Conservation (phyloP, 1,140 invertebrate species). For the Homarus americanus region DNA sequence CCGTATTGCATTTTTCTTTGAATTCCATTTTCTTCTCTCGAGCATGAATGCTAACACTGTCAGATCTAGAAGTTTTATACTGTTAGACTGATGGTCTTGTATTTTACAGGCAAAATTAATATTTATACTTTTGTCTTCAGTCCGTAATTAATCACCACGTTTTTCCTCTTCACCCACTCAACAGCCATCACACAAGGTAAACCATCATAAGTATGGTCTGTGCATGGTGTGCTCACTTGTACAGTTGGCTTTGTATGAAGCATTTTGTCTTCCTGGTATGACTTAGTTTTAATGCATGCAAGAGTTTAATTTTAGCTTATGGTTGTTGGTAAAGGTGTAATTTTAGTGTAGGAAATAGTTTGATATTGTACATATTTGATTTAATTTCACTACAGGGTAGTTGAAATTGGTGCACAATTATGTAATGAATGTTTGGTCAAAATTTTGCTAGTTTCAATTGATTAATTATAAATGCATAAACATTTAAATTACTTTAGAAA, state of each 20-base stretch:
- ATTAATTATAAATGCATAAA: no score
- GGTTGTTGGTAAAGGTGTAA: background rate
- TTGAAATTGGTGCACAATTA: no score
- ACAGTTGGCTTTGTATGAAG: background rate
- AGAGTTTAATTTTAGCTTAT: background rate
- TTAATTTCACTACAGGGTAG: no score
- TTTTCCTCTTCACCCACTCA: background rate
- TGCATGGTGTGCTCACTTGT: background rate
- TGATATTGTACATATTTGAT: no score
- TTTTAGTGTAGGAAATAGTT: no score
- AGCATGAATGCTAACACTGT: background rate
- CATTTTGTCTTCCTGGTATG: background rate
- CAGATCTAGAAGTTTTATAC: background rate
- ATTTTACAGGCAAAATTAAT: background rate
- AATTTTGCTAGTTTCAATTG: no score
- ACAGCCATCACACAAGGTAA: conserved; percentile 67
- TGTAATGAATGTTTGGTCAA: no score
- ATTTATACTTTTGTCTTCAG: conserved; percentile 23
- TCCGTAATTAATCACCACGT: background rate
- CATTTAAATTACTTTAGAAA: no score
- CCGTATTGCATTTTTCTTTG: background rate
- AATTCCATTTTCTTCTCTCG: background rate
- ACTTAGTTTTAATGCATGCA: background rate
- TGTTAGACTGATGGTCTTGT: background rate
- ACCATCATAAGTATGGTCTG: background rate